Base-by-base conservation (phyloP, 2,113 vertebrate species). In the Benitochromis conjunctus region DNA sequence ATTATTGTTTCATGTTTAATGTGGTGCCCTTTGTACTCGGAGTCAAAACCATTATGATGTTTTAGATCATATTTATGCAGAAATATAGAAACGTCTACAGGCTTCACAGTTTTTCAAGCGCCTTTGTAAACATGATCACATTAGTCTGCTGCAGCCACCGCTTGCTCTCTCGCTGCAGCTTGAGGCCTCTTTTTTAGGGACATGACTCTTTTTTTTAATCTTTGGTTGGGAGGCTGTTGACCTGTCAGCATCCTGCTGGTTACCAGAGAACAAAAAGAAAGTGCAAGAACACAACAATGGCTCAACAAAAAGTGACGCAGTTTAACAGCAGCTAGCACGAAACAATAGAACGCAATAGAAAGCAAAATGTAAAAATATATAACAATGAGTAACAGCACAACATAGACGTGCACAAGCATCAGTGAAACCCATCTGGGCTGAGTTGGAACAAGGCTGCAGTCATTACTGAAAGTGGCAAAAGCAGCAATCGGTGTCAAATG, bases 401-500 rank as follows among this genome's bases (percentile, higher is more conserved):
- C 54, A 78, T 36, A 16, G n/a, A 13, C 4, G 48, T 21, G 43
- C 54, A 16, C 54, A 24, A 46, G 78, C 43, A 16, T 80, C 76
- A 79, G 41, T 56, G 19, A 82, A 87, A 62, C 54, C 18, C 66
- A 69, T 54, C 55, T 41, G n/a, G 56, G 56, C 19, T 77, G 87
- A 88, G 76, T 74, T 46, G 43, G 56, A 85, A 56, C 80, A 60
- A 57, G 69, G 41, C 77, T 58, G 80, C 31, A 87, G 90, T 90
- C 88, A 89, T 93, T 92, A 92, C 57, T 81, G 66, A 85, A 86
- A 86, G 85, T 82, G 80, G 79, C 84, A 51, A 86, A 88, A 86
- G 88, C 85, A 64, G 82, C 78, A 83, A 85, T 89, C 55, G 83
- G 90, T 91, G 92, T 93, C 82, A 93, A 93, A 88, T 78, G 84